Evolutionary conservation across 1,140 invertebrate species (phyloP).

Genomic region (Heterodera carotae): DNA sequence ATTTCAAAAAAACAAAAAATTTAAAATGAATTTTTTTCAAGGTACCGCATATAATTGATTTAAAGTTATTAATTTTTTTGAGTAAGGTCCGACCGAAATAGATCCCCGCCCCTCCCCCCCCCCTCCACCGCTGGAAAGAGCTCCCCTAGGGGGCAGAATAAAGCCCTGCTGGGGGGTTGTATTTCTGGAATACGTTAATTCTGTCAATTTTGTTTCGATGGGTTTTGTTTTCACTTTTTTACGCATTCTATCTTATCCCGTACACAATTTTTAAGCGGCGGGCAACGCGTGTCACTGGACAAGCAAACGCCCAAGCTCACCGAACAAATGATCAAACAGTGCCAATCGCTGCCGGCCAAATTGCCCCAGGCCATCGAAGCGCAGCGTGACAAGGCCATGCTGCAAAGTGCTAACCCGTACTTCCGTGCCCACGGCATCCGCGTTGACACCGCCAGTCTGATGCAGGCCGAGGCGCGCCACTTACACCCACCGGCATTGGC

Average conservation of each 20-base stretch:
- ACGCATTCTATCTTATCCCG: neutral
- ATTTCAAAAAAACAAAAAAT: neutral
- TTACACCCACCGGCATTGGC: constrained; percentile 32
- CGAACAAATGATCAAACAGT: constrained; percentile 39
- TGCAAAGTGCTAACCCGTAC: constrained; percentile 27
- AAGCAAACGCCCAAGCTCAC: constrained; percentile 42
- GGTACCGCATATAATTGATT: neutral
- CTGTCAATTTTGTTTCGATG: too few relatives aligned
- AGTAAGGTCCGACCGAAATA: too few relatives aligned
- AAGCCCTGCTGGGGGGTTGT: too few relatives aligned
- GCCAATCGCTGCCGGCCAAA: constrained; percentile 28
- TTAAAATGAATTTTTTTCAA: neutral
- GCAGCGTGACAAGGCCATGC: constrained; percentile 27
- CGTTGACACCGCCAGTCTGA: constrained; percentile 32
- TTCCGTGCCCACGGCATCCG: constrained; percentile 35
- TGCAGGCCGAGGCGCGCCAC: constrained; percentile 18
- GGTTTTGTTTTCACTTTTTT: too few relatives aligned
- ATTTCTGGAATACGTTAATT: too few relatives aligned
- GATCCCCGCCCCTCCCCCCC: too few relatives aligned
- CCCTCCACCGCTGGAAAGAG: too few relatives aligned
- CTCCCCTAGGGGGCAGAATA: too few relatives aligned
- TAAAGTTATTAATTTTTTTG: too few relatives aligned
- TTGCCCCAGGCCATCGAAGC: constrained; percentile 27
- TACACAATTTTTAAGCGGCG: constrained; percentile 14
- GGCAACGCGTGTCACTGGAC: constrained; percentile 37